phyloP scores from a whole-genome alignment of 2,888 invertebrate genomes.

The Apocheima hispidaria region DNA sequence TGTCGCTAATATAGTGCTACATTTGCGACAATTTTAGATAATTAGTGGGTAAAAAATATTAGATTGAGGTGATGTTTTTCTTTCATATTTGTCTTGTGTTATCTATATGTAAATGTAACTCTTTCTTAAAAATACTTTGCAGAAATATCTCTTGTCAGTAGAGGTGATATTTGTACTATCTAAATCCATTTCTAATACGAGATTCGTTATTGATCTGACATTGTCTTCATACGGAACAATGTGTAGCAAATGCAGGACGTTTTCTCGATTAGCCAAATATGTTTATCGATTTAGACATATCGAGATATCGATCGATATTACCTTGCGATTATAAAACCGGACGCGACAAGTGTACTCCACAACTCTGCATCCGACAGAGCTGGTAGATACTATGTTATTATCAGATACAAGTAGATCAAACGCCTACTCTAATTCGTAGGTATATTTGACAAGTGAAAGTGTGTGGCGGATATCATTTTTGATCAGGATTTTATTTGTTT shows the following conservation, averaged over 20 bases:
- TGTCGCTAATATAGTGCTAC: neutral
- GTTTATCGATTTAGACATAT: slow-evolving; percentile 38
- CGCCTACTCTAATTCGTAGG: slow-evolving; percentile 43
- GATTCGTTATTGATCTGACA: too few species aligned
- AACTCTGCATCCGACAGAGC: slow-evolving; percentile 37
- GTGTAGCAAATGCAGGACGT: slow-evolving; percentile 33
- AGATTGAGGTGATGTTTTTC: too few species aligned
- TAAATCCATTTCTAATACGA: too few species aligned
- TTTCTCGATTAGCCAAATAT: slow-evolving; percentile 41
- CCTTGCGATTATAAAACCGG: slow-evolving; percentile 53
- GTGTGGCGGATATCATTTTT: slow-evolving; percentile 29
- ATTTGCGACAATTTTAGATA: neutral
- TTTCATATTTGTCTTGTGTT: too few species aligned
- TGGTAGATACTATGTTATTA: slow-evolving; percentile 30
- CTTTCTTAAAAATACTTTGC: too few species aligned
- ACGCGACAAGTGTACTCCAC: slow-evolving; percentile 55
- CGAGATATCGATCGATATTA: slow-evolving; percentile 43
- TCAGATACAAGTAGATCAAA: slow-evolving; percentile 27
- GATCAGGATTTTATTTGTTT: slow-evolving; percentile 15
- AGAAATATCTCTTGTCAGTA: too few species aligned
- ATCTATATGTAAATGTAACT: too few species aligned
- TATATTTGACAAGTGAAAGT: slow-evolving; percentile 48
- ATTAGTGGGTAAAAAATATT: neutral
- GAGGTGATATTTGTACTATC: too few species aligned
- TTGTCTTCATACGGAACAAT: slow-evolving; percentile 36